phyloP scores from a whole-genome alignment of 2,797 vertebrate genomes.

The Cyprinodon diabolis region DNA sequence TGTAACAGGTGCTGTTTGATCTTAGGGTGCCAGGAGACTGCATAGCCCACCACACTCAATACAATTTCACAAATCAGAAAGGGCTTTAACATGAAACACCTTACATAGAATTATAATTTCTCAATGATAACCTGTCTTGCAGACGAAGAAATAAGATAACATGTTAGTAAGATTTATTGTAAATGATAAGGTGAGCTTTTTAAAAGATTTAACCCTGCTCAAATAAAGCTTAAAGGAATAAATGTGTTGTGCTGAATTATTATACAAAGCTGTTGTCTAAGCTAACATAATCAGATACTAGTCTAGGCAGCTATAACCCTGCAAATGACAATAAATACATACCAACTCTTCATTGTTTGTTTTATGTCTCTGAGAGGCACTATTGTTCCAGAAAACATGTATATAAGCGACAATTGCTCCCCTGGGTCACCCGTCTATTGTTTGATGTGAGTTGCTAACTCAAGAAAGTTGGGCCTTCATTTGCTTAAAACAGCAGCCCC shows the following conservation, averaged over 20 bases:
- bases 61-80: background rate
- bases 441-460: too few species aligned
- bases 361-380: background rate
- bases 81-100: background rate
- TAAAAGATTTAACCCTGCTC: background rate
- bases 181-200: background rate
- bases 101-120: too few species aligned
- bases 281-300: background rate
- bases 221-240: background rate
- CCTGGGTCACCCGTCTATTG: too few species aligned
- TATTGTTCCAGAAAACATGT: too few species aligned
- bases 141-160: background rate
- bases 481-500: too few species aligned
- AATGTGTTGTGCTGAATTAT: background rate
- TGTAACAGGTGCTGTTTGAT: background rate
- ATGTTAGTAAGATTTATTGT: background rate
- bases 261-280: background rate
- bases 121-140: background rate
- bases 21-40: background rate
- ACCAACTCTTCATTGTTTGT: background rate
- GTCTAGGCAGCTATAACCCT: background rate
- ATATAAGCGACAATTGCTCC: too few species aligned
- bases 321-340: background rate
- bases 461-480: too few species aligned
- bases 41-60: too few species aligned